Conservation (phyloP, 2,797 vertebrate genomes). For the Arctocebus calabarensis region DNA sequence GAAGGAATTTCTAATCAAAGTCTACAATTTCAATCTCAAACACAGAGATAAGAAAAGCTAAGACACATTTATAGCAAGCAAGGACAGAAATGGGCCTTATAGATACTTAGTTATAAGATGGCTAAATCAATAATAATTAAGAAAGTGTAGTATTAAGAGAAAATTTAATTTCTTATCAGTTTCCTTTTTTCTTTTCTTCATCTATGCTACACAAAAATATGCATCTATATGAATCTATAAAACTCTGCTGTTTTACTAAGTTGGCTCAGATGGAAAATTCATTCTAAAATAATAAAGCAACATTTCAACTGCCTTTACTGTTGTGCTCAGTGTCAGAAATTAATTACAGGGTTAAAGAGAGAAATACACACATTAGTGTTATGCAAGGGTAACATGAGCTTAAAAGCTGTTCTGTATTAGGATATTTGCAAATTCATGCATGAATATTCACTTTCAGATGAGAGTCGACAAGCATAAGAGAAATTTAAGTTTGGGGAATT, state of each 20-base stretch:
- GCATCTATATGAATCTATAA: background rate
- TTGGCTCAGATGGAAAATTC: background rate
- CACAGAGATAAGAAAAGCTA: background rate
- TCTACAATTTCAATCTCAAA: background rate
- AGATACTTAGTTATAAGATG: background rate
- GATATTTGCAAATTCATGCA: background rate
- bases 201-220: background rate
- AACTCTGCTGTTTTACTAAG: background rate
- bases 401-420: background rate
- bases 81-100: background rate
- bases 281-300: constrained; percentile 18
- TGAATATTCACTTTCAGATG: background rate
- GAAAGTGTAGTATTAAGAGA: background rate
- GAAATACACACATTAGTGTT: background rate
- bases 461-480: background rate
- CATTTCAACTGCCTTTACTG: background rate
- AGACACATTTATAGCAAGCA: background rate
- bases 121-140: background rate
- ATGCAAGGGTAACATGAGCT: background rate
- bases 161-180: background rate
- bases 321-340: background rate
- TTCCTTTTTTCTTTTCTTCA: background rate
- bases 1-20: background rate
- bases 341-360: constrained; percentile 5
- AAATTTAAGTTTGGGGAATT: background rate